Evolutionary conservation across 2,888 invertebrate genomes (phyloP), one percentile per base, ranked within the genome.

Genomic region (Hemicrepidius hirtus): DNA sequence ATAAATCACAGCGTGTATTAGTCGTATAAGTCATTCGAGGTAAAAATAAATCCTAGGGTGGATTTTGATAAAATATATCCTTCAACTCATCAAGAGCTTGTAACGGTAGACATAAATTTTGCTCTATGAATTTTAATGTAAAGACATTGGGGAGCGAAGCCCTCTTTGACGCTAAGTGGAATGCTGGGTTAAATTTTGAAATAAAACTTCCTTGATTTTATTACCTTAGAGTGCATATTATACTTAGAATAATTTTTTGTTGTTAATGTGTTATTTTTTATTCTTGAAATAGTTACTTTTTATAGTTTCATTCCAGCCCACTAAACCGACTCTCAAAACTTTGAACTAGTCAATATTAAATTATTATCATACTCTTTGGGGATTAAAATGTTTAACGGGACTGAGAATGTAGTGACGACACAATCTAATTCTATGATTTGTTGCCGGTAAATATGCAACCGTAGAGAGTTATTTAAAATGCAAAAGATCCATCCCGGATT

Each of bases 41-140:
- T 59, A 65, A 75, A 70, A 74, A 71, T 73, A 69, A 75, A 75
- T 74, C 59, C 55, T 63, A 71, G 73, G 74, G 67, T 75, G 74
- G 57, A 71, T 73, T 73, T 74, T 74, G 77, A 76, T 77, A 76
- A 76, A 76, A 77, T 76, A 77, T 77, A 71, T 76, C 77, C 75
- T 75, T 76, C 74, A 71, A 76, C 71, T 73, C 77, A 75, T 78
- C 78, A 77, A 66, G 69, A 64, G 68, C 57, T 67, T 68, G 64
- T 68, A 72, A 57, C 68, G 59, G 57, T 64, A 71, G 76, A 66
- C 62, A 76, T 77, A 77, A 69, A 68, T 75, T 75, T 75, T 71
- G 64, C 72, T 76, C 68, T 68, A 68, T 72, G 68, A 72, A 72
- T 72, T 72, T 72, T 72, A 72, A 72, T 72, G 63, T 57, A 50